Evolutionary conservation across 2,113 vertebrate species (phyloP).

Genomic region (Cebus imitator): DNA sequence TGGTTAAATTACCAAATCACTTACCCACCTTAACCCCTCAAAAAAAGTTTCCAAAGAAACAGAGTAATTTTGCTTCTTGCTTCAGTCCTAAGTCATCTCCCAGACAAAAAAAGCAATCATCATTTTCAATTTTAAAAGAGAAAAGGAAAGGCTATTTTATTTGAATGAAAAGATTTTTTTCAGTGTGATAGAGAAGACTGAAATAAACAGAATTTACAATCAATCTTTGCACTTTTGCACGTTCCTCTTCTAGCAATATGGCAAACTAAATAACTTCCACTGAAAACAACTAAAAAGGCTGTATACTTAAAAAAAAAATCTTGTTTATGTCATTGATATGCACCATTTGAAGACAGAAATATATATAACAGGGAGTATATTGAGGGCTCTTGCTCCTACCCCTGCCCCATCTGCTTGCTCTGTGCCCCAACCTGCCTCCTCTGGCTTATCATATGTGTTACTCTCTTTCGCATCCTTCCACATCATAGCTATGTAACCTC

Average conservation of each 20-base stretch:
- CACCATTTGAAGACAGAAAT: background rate
- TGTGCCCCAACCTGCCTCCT: background rate
- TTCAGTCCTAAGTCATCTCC: background rate
- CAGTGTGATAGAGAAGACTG: background rate
- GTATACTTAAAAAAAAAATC: background rate
- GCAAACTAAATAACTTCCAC: background rate
- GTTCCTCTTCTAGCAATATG: background rate
- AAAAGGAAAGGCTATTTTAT: background rate
- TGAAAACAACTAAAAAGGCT: background rate
- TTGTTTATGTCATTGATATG: background rate
- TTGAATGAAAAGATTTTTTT: background rate
- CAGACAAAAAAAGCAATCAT: background rate
- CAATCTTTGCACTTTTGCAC: background rate
- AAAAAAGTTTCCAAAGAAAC: background rate
- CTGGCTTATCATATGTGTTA: background rate
- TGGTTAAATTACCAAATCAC: background rate
- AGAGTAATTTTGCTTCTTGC: background rate
- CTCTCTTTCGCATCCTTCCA: background rate
- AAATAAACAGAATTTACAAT: background rate
- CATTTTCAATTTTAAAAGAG: conserved; percentile 6
- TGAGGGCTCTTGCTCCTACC: background rate
- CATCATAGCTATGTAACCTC: background rate
- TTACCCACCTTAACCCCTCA: background rate
- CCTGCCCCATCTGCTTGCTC: fast-evolving
- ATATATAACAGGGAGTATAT: background rate